phyloP scores from a whole-genome alignment of 2,888 invertebrate genomes.

The Lasioglossum morio region DNA sequence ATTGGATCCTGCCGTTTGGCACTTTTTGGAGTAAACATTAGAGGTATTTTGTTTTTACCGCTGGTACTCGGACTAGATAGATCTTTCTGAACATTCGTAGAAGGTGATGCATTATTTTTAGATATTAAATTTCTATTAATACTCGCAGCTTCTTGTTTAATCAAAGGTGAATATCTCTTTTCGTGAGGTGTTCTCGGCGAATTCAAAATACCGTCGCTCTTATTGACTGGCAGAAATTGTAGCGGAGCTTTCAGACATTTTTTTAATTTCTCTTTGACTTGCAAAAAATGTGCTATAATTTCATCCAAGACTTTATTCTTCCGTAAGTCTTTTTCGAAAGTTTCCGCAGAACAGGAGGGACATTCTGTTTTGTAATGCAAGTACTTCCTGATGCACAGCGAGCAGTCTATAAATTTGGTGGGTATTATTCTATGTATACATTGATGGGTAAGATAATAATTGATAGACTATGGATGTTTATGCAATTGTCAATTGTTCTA shows the following conservation, averaged over 20 bases:
- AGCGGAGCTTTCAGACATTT: constrained; percentile 26
- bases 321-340: constrained; percentile 84
- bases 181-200: constrained; percentile 1
- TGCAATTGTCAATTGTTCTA: too few relatives aligned
- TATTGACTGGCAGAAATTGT: constrained; percentile 16
- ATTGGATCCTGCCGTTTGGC: constrained; percentile 40
- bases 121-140: not conserved
- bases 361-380: constrained; percentile 85
- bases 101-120: constrained; percentile 38
- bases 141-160: constrained; percentile 15
- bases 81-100: constrained; percentile 32
- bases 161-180: not conserved
- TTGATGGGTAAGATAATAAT: not conserved
- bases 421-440: constrained; percentile 22
- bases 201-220: not conserved
- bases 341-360: constrained; percentile 85
- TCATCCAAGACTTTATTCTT: constrained; percentile 85
- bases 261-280: constrained; percentile 79
- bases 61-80: constrained; percentile 75
- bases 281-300: constrained; percentile 79
- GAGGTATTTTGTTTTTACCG: constrained; percentile 64
- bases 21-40: constrained; percentile 77
- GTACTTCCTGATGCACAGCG: constrained; percentile 85
- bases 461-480: too few relatives aligned
- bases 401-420: constrained; percentile 84